A percentile compares a stretch with the other conserved stretches of the same genome.
These are phyloP conservation scores for Physella acuta DNA, from an alignment of 1,140 invertebrate genomes.

Conservation along the genomic window DNA sequence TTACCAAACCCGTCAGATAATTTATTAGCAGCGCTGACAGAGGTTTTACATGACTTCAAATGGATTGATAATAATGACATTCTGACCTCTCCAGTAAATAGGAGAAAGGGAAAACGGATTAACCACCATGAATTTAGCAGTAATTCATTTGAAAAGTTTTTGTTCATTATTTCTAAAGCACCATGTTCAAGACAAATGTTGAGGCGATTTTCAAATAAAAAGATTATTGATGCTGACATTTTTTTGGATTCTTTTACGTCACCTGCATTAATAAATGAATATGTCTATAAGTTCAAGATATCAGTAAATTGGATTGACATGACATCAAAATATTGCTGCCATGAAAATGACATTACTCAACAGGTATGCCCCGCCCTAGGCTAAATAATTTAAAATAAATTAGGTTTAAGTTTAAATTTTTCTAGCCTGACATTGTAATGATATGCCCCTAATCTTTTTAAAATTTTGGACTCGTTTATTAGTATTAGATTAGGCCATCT, in stretches of 20 bases:
- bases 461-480: no score
- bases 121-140: no score
- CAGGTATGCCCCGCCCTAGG: no score
- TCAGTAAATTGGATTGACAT: constrained; percentile 15
- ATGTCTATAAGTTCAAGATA: constrained; percentile 15
- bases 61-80: constrained; percentile 1
- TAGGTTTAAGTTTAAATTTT: no score
- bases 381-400: no score
- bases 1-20: background rate
- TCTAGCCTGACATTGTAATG: no score
- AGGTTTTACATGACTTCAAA: constrained; percentile 18
- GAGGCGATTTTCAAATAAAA: constrained; percentile 20
- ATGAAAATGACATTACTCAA: no score
- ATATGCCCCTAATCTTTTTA: no score
- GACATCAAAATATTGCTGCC: background rate
- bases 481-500: no score
- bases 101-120: no score
- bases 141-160: no score
- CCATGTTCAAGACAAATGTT: constrained; percentile 1
- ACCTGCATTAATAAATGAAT: constrained; percentile 16
- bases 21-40: constrained; percentile 11
- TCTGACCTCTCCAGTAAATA: background rate
- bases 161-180: constrained; percentile 12
- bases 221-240: constrained; percentile 20
- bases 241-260: constrained; percentile 23